These are phyloP conservation scores for Spinibarbus caldwelli DNA, from an alignment of 2,797 vertebrate genomes.

Conservation along the genomic window DNA sequence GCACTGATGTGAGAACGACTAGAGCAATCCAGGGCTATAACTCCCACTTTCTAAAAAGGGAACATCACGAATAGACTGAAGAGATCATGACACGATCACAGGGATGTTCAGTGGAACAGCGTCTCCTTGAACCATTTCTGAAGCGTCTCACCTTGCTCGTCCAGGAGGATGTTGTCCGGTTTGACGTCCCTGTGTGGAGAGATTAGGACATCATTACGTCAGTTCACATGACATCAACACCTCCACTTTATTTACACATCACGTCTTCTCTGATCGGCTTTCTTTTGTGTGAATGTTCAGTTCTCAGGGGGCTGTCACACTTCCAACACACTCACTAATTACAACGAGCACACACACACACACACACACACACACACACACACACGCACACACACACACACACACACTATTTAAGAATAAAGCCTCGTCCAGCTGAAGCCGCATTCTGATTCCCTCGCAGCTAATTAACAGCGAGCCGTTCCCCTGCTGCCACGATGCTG, in stretches of 20 bases:
- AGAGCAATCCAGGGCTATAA: neutral
- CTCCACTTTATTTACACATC: neutral
- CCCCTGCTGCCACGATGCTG: slow-evolving; percentile 62
- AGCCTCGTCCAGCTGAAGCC: neutral
- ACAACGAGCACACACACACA: slow-evolving; percentile 31
- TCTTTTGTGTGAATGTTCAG: slow-evolving; percentile 52
- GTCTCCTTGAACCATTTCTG: neutral
- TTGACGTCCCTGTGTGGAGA: slow-evolving; percentile 88
- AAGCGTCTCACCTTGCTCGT: slow-evolving; percentile 90
- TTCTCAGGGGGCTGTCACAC: slow-evolving; percentile 56
- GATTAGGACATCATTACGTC: slow-evolving; percentile 19
- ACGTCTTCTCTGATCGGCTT: slow-evolving; percentile 6
- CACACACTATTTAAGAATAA: slow-evolving; percentile 28
- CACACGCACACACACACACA: too few relatives aligned
- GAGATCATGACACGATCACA: too few relatives aligned
- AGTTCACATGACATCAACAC: neutral
- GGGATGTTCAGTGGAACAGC: too few relatives aligned
- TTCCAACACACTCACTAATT: slow-evolving; percentile 65
- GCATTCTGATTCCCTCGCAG: slow-evolving; percentile 60
- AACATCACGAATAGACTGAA: neutral
- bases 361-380: slow-evolving; percentile 14
- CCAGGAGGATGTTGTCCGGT: slow-evolving; percentile 98
- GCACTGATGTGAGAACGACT: neutral
- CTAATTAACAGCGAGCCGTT: slow-evolving; percentile 70
- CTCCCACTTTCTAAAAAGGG: neutral